These are phyloP conservation scores for Melipona beecheii DNA, from an alignment of 2,888 invertebrate genomes.

Conservation along the genomic window DNA sequence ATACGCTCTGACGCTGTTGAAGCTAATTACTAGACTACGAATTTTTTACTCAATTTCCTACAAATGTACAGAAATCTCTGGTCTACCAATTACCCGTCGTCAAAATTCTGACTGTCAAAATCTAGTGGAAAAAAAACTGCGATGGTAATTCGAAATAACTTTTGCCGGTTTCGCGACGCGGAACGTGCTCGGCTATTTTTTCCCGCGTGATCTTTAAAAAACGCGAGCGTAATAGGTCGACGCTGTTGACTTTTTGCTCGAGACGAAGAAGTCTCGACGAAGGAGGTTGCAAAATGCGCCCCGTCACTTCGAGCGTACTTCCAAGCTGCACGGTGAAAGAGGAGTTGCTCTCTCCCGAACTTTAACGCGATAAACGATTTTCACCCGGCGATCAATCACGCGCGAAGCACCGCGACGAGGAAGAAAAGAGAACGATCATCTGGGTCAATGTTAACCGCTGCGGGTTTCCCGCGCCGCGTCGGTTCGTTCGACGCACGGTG, in stretches of 20 bases:
- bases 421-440: constrained; percentile 4
- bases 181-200: neutral
- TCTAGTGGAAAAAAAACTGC: neutral
- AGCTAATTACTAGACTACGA: too few relatives aligned
- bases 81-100: too few relatives aligned
- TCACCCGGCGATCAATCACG: neutral
- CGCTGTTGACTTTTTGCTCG: constrained; percentile 15
- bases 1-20: too few relatives aligned
- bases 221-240: constrained; percentile 2
- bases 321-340: neutral
- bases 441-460: constrained; percentile 18
- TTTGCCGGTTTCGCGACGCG: neutral
- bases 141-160: neutral
- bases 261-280: constrained; percentile 13
- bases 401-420: neutral
- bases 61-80: too few relatives aligned
- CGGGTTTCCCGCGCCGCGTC: neutral
- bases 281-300: constrained; percentile 20
- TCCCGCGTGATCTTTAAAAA: neutral
- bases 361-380: constrained; percentile 1
- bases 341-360: neutral
- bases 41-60: too few relatives aligned
- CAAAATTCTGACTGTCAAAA: neutral
- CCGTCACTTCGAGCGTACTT: constrained; percentile 8
- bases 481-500: neutral